Evolutionary conservation across 2,113 vertebrate species (phyloP), one percentile per base, ranked within the genome.

Genomic region (Acrocephalus arundinaceus): DNA sequence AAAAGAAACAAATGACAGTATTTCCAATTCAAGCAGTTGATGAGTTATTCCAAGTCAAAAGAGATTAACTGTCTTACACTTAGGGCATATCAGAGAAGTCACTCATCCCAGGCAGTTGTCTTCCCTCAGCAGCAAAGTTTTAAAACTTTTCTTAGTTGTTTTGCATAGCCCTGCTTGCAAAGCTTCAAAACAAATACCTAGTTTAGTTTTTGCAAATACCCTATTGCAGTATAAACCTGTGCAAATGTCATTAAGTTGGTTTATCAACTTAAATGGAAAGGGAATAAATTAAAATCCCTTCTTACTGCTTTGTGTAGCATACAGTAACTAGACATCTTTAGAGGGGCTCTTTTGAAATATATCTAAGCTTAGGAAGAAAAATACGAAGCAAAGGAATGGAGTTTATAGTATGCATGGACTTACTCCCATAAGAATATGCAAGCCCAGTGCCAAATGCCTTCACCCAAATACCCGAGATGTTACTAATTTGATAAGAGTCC

Each of bases 401-500:
- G 88, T 54, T 24, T 81, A 52, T 33, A 77, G 63, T 67, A 49
- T 85, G 72, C 52, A 30, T 54, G 58, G 75, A 70, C 67, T 88
- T 3, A 1, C 39, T 95, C 79, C 66, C 37, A 24, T 71, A 86
- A 74, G 93, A 96, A 93, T 91, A 79, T 13, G 1, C 25, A 28
- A 88, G 39, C 55, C 79, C 85, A 11, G 85, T 93, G 94, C 96
- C 95, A 97, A 93, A 63, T 71, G 90, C 37, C 94, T 94, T 94
- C 96, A 92, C 94, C 92, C 96, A 96, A 86, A 74, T 84, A 84
- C 88, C 61, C 11, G 3, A 94, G 95, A 94, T 30, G 31, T 95
- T 96, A 57, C 79, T 96, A 65, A 90, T 78, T 89, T 93, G 88
- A 78, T 93, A 94, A 96, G 94, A 95, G 73, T 28, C 83, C 74